A percentile compares a stretch with the other conserved stretches of the same genome.
phyloP scores from a whole-genome alignment of 2,888 invertebrate genomes.

The Hemistola chrysoprasaria region DNA sequence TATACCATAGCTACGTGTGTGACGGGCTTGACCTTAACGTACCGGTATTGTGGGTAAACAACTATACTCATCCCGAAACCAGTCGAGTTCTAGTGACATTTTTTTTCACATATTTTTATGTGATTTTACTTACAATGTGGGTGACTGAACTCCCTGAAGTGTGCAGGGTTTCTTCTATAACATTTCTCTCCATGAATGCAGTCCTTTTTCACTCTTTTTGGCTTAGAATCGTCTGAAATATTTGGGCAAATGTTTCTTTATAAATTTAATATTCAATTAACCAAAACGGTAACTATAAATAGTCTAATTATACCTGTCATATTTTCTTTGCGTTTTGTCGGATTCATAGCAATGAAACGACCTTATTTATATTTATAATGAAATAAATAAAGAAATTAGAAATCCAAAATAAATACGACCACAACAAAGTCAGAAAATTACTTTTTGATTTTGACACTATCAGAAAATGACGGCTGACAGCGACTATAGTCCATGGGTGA shows the following conservation, averaged over 20 bases:
- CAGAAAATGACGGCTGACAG: too few species aligned
- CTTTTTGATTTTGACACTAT: too few species aligned
- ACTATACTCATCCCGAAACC: too few species aligned
- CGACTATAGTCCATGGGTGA: too few species aligned
- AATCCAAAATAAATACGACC: too few species aligned
- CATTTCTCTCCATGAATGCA: conserved; percentile 91
- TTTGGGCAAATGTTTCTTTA: conserved; percentile 1
- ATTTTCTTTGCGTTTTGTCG: conserved; percentile 38
- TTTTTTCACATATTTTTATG: not conserved
- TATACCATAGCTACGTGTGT: too few species aligned
- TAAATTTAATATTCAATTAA: not conserved
- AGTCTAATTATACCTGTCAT: conserved; percentile 40
- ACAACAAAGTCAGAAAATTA: too few species aligned
- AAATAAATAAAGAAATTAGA: not conserved
- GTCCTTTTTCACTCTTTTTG: conserved; percentile 67
- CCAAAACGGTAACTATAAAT: not conserved
- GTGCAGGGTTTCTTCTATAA: conserved; percentile 92
- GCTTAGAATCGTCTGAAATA: conserved; percentile 49
- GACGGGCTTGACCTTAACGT: too few species aligned
- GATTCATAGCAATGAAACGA: conserved; percentile 35
- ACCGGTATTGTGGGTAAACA: too few species aligned
- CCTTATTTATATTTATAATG: not conserved
- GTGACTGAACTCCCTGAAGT: conserved; percentile 91
- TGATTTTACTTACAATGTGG: conserved; percentile 85
- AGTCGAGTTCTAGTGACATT: too few species aligned